Conservation (phyloP, 2,113 vertebrate genomes). For the Aythya baeri region DNA sequence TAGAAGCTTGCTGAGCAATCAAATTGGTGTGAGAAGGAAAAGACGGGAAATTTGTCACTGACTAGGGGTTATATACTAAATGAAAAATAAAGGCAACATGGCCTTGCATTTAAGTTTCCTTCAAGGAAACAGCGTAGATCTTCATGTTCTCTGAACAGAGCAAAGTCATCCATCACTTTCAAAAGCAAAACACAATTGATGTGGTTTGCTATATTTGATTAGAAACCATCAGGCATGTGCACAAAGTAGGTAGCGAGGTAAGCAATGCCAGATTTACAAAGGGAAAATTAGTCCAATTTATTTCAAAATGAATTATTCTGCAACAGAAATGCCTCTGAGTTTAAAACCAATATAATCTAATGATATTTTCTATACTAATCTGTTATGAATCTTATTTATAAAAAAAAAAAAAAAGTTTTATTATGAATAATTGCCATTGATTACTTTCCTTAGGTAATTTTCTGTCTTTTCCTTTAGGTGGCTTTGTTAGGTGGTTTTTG, state of each 20-base stretch:
- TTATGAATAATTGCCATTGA: neutral
- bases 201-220: neutral
- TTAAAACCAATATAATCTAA: neutral
- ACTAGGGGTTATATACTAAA: neutral
- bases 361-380: neutral
- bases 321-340: neutral
- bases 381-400: neutral
- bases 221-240: neutral
- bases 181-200: neutral
- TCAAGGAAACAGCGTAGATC: neutral
- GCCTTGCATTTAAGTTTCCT: neutral
- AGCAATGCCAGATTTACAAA: neutral
- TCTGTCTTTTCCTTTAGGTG: neutral
- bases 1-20: neutral
- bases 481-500: neutral
- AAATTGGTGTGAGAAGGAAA: neutral
- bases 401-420: neutral
- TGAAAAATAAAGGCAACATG: neutral
- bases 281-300: neutral
- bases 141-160: neutral
- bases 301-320: neutral
- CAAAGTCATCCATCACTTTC: neutral
- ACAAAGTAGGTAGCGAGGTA: neutral
- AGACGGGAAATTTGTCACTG: slow-evolving; percentile 15
- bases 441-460: neutral